Evolutionary conservation across 2,797 vertebrate genomes (phyloP).

Genomic region (Mormyrops boulengeri): DNA sequence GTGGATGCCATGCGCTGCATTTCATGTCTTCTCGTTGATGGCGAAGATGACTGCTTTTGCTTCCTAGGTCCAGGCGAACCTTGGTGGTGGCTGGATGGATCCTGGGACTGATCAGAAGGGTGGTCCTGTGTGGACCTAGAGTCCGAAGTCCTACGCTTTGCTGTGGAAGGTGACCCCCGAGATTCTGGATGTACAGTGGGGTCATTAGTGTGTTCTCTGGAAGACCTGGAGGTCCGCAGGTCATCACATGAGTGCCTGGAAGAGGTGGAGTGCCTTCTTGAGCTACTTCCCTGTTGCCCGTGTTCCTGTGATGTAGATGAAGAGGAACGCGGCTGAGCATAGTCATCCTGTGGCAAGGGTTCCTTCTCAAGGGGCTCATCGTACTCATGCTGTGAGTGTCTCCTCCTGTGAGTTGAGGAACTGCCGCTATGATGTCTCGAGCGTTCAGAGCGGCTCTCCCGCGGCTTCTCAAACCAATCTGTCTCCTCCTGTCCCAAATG

Average conservation of each 20-base stretch:
- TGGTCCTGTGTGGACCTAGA: slow-evolving; percentile 61
- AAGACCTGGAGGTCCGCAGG: slow-evolving; percentile 69
- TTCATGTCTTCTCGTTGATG: slow-evolving; percentile 29
- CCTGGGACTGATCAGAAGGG: slow-evolving; percentile 74
- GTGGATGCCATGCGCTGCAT: not conserved
- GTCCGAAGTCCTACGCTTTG: slow-evolving; percentile 70
- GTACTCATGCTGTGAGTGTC: slow-evolving; percentile 92
- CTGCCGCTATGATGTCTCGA: slow-evolving; percentile 79
- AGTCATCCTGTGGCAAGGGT: slow-evolving; percentile 85
- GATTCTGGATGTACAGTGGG: slow-evolving; percentile 74
- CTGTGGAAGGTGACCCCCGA: slow-evolving; percentile 67
- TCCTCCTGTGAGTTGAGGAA: slow-evolving; percentile 79
- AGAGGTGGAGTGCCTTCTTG: slow-evolving; percentile 69
- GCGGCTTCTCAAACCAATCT: slow-evolving; percentile 99
- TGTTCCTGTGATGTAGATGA: slow-evolving; percentile 77
- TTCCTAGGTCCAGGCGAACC: slow-evolving; percentile 60
- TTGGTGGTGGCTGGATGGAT: slow-evolving; percentile 74
- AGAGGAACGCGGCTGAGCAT: slow-evolving; percentile 63
- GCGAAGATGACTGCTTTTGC: slow-evolving; percentile 62
- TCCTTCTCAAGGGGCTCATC: slow-evolving; percentile 91
- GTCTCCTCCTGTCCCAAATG: slow-evolving; percentile 99
- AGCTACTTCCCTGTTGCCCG: slow-evolving; percentile 75
- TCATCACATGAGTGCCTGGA: slow-evolving; percentile 78
- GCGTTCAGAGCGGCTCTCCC: slow-evolving; percentile 76
- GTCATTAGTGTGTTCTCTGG: slow-evolving; percentile 80